Percentiles rank a stretch among this genome's conserved stretches.
phyloP scores from a whole-genome alignment of 92 coral and sea anemone genomes.

The Parazoanthus swiftii region DNA sequence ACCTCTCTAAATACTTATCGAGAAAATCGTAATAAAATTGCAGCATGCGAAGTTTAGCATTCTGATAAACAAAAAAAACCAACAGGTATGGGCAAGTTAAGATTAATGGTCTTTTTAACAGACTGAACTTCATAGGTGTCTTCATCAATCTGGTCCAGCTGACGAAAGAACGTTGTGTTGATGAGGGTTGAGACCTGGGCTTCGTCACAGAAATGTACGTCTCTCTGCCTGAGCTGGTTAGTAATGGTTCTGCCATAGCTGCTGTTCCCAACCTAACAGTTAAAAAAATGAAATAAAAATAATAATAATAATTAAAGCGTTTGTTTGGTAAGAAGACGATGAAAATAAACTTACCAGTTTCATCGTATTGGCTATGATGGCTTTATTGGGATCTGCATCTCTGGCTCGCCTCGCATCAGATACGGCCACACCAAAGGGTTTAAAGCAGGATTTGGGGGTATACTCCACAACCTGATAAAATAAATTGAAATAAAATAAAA shows the following conservation, averaged over 20 bases:
- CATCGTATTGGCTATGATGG: too few relatives aligned
- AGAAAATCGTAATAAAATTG: slow-evolving; percentile 39
- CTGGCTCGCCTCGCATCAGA: too few relatives aligned
- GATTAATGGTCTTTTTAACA: background rate
- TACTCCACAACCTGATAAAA: too few relatives aligned
- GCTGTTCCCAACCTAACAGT: too few relatives aligned
- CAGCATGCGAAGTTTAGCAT: slow-evolving; percentile 53
- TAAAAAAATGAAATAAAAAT: too few relatives aligned
- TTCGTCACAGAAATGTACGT: slow-evolving; percentile 34
- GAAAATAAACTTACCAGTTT: too few relatives aligned
- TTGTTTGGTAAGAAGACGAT: too few relatives aligned
- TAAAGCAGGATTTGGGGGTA: background rate
- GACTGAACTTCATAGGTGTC: slow-evolving; percentile 38
- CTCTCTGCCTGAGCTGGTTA: slow-evolving; percentile 40
- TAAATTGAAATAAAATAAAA: too few relatives aligned
- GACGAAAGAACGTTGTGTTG: slow-evolving; percentile 42
- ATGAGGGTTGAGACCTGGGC: background rate
- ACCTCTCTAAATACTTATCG: background rate
- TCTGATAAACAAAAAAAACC: slow-evolving; percentile 55
- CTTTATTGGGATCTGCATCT: too few relatives aligned
- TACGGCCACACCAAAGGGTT: background rate
- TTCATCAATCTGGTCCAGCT: slow-evolving; percentile 19
- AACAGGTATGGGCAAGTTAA: background rate
- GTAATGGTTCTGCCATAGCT: slow-evolving; percentile 29
- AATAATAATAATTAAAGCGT: too few relatives aligned